Evolutionary conservation across 1,140 invertebrate genomes (phyloP), one percentile per base, ranked within the genome.

Genomic region (Zaprionus camerounensis): DNA sequence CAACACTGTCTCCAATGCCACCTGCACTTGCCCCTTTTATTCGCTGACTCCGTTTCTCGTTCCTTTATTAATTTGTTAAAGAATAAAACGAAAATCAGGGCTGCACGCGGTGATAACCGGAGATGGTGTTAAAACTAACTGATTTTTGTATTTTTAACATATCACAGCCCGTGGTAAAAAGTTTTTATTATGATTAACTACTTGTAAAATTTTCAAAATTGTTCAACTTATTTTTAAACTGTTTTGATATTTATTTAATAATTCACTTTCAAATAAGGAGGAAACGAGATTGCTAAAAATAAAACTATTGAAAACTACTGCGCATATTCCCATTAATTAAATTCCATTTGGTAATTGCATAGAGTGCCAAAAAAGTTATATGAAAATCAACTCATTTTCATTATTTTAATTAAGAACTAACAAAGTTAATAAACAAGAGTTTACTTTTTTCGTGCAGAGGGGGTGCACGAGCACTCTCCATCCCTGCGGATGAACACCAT

Each of bases 61-160:
- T 41, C 36, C 69, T 73, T 77, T 81, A 87, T 87, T 87, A 87
- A 87, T 87, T 87, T 87, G 80, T 80, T 73, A 65, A 66, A 70
- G 46, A 63, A 71, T 71, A 41, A 36, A 68, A 28, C n/a, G 62
- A 36, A 69, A 76, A 63, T 76, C 63, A 76, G 69, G 68, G 68
- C 61, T 71, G 44, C 41, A 62, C 28, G 38, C 22, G 28, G 5
- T 6, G 41, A 49, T 28, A 51, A 36, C 17, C 0, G 7, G 17
- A 63, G 5, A 31, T 28, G 11, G 11, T 20, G 44, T 64, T 26
- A 17, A 64, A 6, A 38, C 11, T 17, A 41, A 41, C 5, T 24
- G 7, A 11, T 24, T 26, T 15, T 24, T 20, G 3, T 1, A 26
- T 26, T 26, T 26, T 26, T 5, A 26, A 5, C 0, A 26, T 26